Evolutionary conservation across 2,797 vertebrate species (phyloP).

Genomic region (Leuciscus waleckii): DNA sequence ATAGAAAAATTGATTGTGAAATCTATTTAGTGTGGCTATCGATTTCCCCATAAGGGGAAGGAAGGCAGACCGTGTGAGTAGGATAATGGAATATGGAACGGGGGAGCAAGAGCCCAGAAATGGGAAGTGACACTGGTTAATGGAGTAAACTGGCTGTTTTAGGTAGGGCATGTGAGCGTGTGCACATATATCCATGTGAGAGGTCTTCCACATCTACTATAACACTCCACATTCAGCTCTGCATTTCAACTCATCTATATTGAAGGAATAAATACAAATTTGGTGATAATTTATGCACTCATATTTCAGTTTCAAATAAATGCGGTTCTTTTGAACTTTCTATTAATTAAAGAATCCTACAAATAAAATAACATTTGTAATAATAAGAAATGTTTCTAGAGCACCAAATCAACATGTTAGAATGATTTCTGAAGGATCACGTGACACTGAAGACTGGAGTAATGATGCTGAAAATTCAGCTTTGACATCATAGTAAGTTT

Average conservation of each 20-base stretch:
- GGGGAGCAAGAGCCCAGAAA: constrained; percentile 56
- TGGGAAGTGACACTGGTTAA: constrained; percentile 67
- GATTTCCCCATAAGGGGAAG: constrained; percentile 63
- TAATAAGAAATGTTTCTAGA: too few species aligned
- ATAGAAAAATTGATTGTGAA: constrained; percentile 70
- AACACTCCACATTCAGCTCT: background rate
- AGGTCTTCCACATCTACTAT: constrained; percentile 5
- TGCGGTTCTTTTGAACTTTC: background rate
- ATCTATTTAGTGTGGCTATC: constrained; percentile 66
- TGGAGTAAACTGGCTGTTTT: constrained; percentile 62
- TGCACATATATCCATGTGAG: constrained; percentile 20
- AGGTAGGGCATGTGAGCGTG: constrained; percentile 37
- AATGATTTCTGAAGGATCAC: background rate
- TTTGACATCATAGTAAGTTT: background rate
- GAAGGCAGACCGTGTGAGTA: constrained; percentile 53
- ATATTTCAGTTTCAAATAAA: background rate
- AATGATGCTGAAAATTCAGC: background rate
- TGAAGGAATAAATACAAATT: background rate
- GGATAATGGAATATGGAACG: constrained; percentile 64
- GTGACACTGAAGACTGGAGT: background rate
- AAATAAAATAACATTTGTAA: background rate
- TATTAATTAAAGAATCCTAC: background rate
- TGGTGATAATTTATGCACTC: background rate
- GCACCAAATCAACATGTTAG: too few species aligned
- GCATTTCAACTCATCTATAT: background rate